Conservation (phyloP, 1,140 invertebrate genomes). For the Drosophila trapezifrons region DNA sequence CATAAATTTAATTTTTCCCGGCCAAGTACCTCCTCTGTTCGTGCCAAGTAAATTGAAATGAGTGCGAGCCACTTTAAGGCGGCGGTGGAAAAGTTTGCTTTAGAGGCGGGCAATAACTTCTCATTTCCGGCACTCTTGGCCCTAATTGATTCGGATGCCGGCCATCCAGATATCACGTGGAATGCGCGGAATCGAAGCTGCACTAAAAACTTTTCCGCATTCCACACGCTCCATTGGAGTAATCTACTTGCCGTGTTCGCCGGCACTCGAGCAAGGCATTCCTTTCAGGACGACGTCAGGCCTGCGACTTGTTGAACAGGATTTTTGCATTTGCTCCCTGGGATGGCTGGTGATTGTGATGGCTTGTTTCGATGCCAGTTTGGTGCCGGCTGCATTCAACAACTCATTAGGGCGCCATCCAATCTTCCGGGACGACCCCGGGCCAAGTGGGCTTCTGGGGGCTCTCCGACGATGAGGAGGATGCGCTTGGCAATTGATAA, state of each 20-base stretch:
- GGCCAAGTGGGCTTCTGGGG: slow-evolving; percentile 10
- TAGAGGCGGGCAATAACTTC: slow-evolving; percentile 72
- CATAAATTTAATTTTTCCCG: slow-evolving; percentile 58
- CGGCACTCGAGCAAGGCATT: slow-evolving; percentile 16
- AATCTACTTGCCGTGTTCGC: slow-evolving; percentile 49
- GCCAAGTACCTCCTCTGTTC: slow-evolving; percentile 29
- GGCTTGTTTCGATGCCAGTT: slow-evolving; percentile 8
- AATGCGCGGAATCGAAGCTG: slow-evolving; percentile 8
- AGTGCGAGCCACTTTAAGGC: slow-evolving; percentile 66
- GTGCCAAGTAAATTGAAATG: slow-evolving; percentile 71
- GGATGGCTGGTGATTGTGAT: slow-evolving; percentile 3
- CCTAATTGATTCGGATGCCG: slow-evolving; percentile 63
- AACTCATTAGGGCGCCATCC: slow-evolving; percentile 70
- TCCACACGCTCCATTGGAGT: slow-evolving; percentile 18
- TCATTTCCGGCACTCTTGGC: slow-evolving; percentile 65
- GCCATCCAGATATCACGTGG: background rate
- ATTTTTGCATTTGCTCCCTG: slow-evolving; percentile 59
- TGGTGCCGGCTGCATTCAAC: slow-evolving; percentile 54
- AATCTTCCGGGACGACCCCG: slow-evolving; percentile 22
- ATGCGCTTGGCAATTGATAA: slow-evolving; percentile 63
- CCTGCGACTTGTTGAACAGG: slow-evolving; percentile 63
- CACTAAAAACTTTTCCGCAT: slow-evolving; percentile 23
- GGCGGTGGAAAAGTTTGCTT: slow-evolving; percentile 33
- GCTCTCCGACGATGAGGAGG: slow-evolving; percentile 25
- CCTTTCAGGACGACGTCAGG: slow-evolving; percentile 6